Percentiles rank a stretch among this genome's conserved stretches.
Conservation (phyloP, 2,797 vertebrate genomes). For the Carcharodon carcharias region DNA sequence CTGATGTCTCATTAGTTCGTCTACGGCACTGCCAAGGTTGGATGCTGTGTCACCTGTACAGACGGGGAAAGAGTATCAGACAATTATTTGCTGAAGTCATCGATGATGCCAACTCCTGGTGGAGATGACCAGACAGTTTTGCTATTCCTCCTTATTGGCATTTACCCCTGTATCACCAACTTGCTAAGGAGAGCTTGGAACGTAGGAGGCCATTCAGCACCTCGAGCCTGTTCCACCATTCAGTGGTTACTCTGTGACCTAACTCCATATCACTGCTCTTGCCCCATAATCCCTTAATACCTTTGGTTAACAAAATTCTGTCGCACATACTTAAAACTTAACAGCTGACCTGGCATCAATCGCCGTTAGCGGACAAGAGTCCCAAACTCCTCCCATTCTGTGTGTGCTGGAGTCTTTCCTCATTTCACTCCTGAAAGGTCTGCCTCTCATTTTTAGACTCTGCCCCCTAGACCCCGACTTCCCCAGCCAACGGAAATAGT, state of each 20-base stretch:
- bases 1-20: slow-evolving; percentile 95
- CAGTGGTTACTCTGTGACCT: too few relatives aligned
- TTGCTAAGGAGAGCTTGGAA: not conserved
- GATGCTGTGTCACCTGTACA: slow-evolving; percentile 86
- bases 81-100: not conserved
- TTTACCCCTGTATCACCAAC: not conserved
- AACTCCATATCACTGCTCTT: not conserved
- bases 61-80: not conserved
- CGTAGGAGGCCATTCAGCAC: not conserved
- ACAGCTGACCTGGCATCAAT: too few relatives aligned
- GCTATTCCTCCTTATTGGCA: not conserved
- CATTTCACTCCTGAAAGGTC: too few relatives aligned
- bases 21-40: slow-evolving; percentile 91
- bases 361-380: too few relatives aligned
- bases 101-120: not conserved
- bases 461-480: too few relatives aligned
- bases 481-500: too few relatives aligned
- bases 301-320: not conserved
- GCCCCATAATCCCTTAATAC: not conserved
- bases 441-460: too few relatives aligned
- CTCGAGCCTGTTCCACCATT: not conserved
- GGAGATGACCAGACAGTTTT: not conserved
- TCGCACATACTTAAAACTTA: too few relatives aligned
- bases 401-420: too few relatives aligned
- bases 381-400: too few relatives aligned